Evolutionary conservation across 2,888 invertebrate genomes (phyloP).

Genomic region (Drosophila rellima): DNA sequence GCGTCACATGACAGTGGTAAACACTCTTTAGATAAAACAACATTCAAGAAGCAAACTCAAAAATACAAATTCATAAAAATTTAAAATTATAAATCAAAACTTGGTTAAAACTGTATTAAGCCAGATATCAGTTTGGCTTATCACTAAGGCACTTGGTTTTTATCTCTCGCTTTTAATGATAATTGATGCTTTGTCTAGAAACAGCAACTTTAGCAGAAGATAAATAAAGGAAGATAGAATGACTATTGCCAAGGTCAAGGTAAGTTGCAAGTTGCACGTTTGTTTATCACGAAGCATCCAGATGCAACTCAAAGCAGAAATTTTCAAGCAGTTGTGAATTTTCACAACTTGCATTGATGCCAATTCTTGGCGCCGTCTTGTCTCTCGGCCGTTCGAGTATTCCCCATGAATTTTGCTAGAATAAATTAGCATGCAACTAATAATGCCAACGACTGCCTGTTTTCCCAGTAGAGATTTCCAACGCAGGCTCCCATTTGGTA

Average conservation of each 20-base stretch:
- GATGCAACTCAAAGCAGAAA: conserved; percentile 25
- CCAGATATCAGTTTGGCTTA: no score
- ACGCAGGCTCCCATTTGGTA: conserved; percentile 30
- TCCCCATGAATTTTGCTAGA: conserved; percentile 34
- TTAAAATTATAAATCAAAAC: no score
- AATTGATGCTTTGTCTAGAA: conserved; percentile 1
- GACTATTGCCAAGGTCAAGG: conserved; percentile 29
- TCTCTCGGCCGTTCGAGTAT: conserved; percentile 31
- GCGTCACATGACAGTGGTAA: neutral
- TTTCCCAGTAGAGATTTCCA: conserved; percentile 1
- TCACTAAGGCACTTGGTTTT: no score
- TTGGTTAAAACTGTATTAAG: no score
- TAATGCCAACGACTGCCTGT: conserved; percentile 39
- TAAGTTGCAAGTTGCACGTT: conserved; percentile 13
- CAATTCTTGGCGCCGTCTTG: conserved; percentile 54
- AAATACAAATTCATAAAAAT: no score
- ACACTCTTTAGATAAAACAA: no score
- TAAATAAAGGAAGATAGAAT: neutral
- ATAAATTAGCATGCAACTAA: conserved; percentile 78
- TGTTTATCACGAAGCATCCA: conserved; percentile 25
- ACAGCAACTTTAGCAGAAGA: neutral
- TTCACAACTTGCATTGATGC: conserved; percentile 50
- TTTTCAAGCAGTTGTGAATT: conserved; percentile 58
- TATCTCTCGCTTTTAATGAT: neutral
- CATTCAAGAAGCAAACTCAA: no score